These are phyloP conservation scores for Brachyalestes nurse DNA, from an alignment of 2,797 vertebrate species.

Conservation along the genomic window DNA sequence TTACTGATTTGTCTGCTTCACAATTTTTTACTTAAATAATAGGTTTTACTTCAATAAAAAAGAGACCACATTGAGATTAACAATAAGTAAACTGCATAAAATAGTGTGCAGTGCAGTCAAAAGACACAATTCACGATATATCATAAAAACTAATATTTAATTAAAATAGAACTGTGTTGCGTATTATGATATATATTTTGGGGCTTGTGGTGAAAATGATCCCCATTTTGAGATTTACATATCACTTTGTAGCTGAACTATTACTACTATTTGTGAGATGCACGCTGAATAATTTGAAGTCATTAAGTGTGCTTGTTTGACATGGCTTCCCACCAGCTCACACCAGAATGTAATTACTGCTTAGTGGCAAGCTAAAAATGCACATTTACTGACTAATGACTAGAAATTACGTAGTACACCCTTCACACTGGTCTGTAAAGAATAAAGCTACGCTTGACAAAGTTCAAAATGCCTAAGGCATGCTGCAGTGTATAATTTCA, in stretches of 20 bases:
- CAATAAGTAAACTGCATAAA: too few relatives aligned
- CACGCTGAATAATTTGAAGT: background rate
- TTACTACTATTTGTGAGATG: background rate
- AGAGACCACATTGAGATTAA: too few relatives aligned
- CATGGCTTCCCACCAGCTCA: background rate
- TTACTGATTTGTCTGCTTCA: too few relatives aligned
- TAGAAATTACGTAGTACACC: slow-evolving; percentile 7
- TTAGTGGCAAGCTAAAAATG: background rate
- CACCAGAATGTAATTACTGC: slow-evolving; percentile 16
- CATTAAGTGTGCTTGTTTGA: slow-evolving; percentile 14
- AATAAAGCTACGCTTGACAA: background rate
- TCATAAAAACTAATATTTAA: too few relatives aligned
- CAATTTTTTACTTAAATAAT: too few relatives aligned
- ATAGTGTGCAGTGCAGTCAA: too few relatives aligned
- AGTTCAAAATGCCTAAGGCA: background rate
- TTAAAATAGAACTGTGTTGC: too few relatives aligned
- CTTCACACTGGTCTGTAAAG: background rate
- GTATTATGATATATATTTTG: too few relatives aligned
- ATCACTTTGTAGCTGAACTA: background rate
- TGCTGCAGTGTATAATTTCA: slow-evolving; percentile 6
- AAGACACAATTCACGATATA: too few relatives aligned
- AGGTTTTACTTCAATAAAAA: too few relatives aligned
- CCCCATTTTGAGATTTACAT: too few relatives aligned
- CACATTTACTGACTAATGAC: slow-evolving; percentile 17
- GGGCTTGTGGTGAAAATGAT: too few relatives aligned